Percentiles rank a stretch among this genome's conserved stretches.
Evolutionary conservation across 2,113 vertebrate genomes (phyloP).

Genomic region (Pithys albifrons): DNA sequence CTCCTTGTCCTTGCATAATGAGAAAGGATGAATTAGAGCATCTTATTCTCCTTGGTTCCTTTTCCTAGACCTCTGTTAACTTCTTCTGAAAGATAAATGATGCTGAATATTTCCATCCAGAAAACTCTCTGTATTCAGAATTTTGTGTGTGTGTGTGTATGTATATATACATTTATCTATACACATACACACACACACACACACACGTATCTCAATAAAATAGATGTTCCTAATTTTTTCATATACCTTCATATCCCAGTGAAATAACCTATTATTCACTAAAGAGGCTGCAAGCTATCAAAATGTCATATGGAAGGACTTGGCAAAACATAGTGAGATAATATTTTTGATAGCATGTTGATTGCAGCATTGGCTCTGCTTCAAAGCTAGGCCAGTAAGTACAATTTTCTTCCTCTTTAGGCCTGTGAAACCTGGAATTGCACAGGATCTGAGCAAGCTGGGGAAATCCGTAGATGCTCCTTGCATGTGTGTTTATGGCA

Average conservation of each 20-base stretch:
- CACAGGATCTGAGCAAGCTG: background rate
- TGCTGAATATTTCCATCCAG: background rate
- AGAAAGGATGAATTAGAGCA: background rate
- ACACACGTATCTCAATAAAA: background rate
- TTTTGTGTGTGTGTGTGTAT: background rate
- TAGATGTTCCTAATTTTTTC: background rate
- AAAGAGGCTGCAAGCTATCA: conserved; percentile 24
- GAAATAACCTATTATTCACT: conserved; percentile 43
- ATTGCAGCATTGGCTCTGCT: background rate
- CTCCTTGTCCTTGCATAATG: background rate
- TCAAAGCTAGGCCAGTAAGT: background rate
- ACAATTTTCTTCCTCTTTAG: background rate
- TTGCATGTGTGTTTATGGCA: background rate
- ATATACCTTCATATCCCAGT: conserved; percentile 4
- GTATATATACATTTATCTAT: background rate
- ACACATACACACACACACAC: fast-evolving
- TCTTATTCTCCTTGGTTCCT: background rate
- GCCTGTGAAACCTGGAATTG: background rate
- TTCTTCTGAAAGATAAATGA: background rate
- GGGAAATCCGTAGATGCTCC: conserved; percentile 15
- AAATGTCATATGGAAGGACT: background rate
- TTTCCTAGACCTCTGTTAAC: background rate
- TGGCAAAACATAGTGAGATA: conserved; percentile 9
- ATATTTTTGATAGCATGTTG: background rate
- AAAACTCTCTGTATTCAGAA: background rate